These are phyloP conservation scores for Euleptes europaea DNA, from an alignment of 2,113 vertebrate genomes.

Conservation along the genomic window DNA sequence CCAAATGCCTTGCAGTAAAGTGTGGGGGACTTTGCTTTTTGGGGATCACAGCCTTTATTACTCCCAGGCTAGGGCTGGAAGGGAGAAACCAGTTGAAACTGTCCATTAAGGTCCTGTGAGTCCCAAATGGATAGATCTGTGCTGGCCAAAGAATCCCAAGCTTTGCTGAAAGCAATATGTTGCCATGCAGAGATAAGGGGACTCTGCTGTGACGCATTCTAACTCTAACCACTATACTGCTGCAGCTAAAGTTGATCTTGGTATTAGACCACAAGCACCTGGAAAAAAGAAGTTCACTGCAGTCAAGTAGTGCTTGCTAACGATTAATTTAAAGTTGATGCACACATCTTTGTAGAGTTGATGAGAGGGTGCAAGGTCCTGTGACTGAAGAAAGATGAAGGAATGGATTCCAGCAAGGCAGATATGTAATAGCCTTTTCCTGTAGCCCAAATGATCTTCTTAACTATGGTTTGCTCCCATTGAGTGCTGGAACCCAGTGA, in stretches of 20 bases:
- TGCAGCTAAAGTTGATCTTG: neutral
- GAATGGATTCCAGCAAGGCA: conserved; percentile 51
- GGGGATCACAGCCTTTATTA: too few species aligned
- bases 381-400: conserved; percentile 44
- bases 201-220: too few species aligned
- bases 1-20: too few species aligned
- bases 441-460: conserved; percentile 8
- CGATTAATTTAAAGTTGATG: neutral
- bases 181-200: too few species aligned
- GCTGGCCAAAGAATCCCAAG: too few species aligned
- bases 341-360: conserved; percentile 16
- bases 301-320: neutral
- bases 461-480: conserved; percentile 45
- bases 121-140: too few species aligned
- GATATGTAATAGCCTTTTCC: neutral
- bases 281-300: neutral
- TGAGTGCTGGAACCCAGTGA: conserved; percentile 42
- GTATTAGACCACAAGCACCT: neutral
- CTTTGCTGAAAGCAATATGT: too few species aligned
- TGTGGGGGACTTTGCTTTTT: too few species aligned
- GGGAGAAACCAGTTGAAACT: too few species aligned
- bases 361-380: conserved; percentile 1
- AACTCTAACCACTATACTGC: too few species aligned
- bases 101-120: too few species aligned
- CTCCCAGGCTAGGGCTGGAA: too few species aligned